Conservation (phyloP, 2,113 vertebrate species). For the Nannospalax galili region DNA sequence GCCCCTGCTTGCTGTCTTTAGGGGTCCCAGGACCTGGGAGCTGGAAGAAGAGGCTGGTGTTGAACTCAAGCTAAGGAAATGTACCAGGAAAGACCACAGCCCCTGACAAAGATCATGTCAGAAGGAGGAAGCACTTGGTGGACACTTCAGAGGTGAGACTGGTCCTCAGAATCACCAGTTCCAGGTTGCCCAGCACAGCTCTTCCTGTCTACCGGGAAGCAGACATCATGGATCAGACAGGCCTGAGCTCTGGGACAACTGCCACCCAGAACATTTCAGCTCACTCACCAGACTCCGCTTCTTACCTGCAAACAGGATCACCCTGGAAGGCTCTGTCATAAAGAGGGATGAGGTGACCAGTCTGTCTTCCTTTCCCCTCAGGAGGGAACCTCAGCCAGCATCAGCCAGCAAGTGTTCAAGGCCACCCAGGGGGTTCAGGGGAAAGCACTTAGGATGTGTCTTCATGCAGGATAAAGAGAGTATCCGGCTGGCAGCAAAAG, state of each 20-base stretch:
- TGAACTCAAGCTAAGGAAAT: background rate
- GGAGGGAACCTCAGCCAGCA: background rate
- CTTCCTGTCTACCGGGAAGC: background rate
- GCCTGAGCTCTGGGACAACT: background rate
- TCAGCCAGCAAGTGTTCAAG: no score
- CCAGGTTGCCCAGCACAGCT: rapidly evolving
- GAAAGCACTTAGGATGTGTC: background rate
- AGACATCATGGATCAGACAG: background rate
- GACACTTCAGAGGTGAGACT: background rate
- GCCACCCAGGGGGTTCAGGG: background rate
- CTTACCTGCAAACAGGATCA: background rate
- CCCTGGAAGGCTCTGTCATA: background rate
- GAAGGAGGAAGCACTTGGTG: no score
- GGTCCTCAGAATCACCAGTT: background rate
- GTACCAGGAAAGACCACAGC: background rate
- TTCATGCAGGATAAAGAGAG: background rate
- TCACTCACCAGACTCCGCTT: background rate
- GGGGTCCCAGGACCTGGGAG: background rate
- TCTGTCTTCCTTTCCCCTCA: background rate
- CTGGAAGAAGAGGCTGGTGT: background rate
- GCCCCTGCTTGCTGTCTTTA: no score
- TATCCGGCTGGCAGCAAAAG: background rate
- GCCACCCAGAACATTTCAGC: background rate
- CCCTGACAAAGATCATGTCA: background rate
- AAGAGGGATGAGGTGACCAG: background rate